phyloP scores from a whole-genome alignment of 2,113 vertebrate genomes.

The Amphiprion percula region DNA sequence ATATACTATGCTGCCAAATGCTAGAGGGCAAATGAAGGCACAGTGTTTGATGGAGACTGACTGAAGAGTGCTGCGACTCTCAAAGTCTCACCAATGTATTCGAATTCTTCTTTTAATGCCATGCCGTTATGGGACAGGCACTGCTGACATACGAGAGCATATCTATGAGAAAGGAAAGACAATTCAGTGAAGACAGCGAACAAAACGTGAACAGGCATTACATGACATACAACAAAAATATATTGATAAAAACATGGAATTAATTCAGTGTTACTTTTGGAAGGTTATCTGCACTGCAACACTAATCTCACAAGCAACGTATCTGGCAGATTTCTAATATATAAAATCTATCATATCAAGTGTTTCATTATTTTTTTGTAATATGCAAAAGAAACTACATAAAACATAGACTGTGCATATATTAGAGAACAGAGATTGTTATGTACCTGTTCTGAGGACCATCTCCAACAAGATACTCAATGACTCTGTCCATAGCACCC shows the following conservation, averaged over 20 bases:
- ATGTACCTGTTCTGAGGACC: constrained; percentile 95
- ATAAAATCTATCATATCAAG: not conserved
- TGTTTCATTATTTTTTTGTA: not conserved
- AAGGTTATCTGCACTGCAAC: not conserved
- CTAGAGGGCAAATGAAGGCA: constrained; percentile 82
- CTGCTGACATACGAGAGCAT: constrained; percentile 97
- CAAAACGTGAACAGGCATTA: constrained; percentile 20
- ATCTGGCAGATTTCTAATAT: not conserved
- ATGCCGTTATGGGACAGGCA: constrained; percentile 99
- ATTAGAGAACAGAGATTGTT: not conserved
- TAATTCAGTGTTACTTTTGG: not conserved
- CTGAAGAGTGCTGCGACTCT: constrained; percentile 69
- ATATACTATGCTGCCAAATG: constrained; percentile 82
- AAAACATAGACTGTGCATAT: not conserved
- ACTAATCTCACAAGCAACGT: not conserved
- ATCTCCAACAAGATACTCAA: constrained; percentile 98
- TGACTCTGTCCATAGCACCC: constrained; percentile 93
- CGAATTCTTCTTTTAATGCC: constrained; percentile 99
- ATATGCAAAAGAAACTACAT: not conserved
- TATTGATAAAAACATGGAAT: constrained; percentile 1
- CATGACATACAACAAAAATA: constrained; percentile 17
- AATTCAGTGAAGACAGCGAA: constrained; percentile 31
- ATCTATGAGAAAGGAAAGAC: constrained; percentile 85
- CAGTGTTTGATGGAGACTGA: constrained; percentile 80
- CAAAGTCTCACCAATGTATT: constrained; percentile 94